Evolutionary conservation across 2,888 invertebrate species (phyloP), one percentile per base, ranked within the genome.

Genomic region (Polydrusus tereticollis): DNA sequence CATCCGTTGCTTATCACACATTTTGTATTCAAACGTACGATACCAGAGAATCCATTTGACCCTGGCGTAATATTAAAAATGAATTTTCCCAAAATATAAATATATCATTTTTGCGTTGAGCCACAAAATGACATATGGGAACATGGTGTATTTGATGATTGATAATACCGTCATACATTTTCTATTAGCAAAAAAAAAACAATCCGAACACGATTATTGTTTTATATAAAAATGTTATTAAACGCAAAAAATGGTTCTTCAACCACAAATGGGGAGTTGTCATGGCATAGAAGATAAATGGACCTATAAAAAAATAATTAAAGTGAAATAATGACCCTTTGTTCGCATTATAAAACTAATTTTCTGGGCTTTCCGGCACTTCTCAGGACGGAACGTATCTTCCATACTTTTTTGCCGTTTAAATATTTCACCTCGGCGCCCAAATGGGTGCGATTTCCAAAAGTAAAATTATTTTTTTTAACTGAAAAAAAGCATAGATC

Each of bases 131-230:
- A 55, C 52, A 55, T 29, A 21, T 29, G 52, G n/a, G 29, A n/a
- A 55, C 52, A 55, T 55, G n/a, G 33, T 55, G 52, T 55, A 29
- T 55, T 29, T 18, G 52, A 29, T 55, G 52, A 55, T 55, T 55
- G 52, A 55, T 55, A 29, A 55, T 55, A 29, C 52, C 52, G 29
- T 29, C 10, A 55, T 55, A 29, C 52, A 55, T 55, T 29, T 55
- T 55, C 29, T 55, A 55, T 55, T 16, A 29, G 16, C 29, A 16
- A 29, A 21, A 12, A 41, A 47, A 29, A 55, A 55, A 55, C 29
- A 55, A 55, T 55, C 16, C 18, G 52, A 55, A 55, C 52, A 55
- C 29, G 52, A 55, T 55, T 55, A 55, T 55, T 55, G 52, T 29
- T 55, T 55, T 55, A 55, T 55, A 55, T 55, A 55, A 29, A 55